Conservation (phyloP, 2,888 invertebrate genomes). For the Keiferia lycopersicella region DNA sequence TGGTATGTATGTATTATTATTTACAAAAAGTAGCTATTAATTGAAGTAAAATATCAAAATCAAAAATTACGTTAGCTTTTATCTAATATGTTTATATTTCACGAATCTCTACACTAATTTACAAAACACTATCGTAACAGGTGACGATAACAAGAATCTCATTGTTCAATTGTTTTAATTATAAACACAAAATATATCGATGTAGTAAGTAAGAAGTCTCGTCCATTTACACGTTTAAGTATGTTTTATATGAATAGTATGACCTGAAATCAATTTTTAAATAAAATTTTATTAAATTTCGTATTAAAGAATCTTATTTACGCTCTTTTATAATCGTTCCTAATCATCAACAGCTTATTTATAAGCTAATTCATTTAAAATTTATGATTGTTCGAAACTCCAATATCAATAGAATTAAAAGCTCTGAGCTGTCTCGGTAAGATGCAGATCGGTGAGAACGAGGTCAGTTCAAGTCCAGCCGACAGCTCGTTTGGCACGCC, state of each 20-base stretch:
- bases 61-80: too few species aligned
- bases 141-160: not conserved
- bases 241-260: not conserved
- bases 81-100: too few species aligned
- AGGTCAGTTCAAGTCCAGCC: slow-evolving; percentile 21
- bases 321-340: not conserved
- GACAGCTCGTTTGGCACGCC: slow-evolving; percentile 17
- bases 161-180: not conserved
- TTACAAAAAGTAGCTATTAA: too few species aligned
- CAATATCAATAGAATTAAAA: slow-evolving; percentile 1
- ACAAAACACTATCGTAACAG: not conserved
- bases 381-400: not conserved
- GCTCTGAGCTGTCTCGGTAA: not conserved
- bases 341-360: not conserved
- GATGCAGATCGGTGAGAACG: slow-evolving; percentile 7
- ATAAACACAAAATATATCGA: not conserved
- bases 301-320: not conserved
- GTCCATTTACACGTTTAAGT: not conserved
- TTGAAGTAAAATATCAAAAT: too few species aligned
- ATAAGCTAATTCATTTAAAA: not conserved
- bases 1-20: too few species aligned
- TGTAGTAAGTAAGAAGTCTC: not conserved
- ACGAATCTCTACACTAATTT: too few species aligned
- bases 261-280: not conserved
- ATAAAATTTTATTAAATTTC: not conserved